These are phyloP conservation scores for Drosophila yooni DNA, from an alignment of 2,888 invertebrate genomes.

Conservation along the genomic window DNA sequence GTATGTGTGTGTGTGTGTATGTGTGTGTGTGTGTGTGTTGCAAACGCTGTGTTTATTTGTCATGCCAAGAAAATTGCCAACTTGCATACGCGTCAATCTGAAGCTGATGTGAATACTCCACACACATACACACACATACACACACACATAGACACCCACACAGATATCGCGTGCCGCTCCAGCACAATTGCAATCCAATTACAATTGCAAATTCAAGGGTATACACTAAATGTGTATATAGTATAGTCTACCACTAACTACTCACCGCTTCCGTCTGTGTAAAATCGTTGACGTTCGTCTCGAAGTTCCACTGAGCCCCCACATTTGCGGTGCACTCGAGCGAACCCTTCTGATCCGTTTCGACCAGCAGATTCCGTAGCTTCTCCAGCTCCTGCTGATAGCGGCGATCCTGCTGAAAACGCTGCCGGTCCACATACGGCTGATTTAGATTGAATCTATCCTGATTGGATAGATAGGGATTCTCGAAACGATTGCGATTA, in stretches of 20 bases:
- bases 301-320: conserved; percentile 95
- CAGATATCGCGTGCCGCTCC: conserved; percentile 61
- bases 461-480: conserved; percentile 76
- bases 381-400: conserved; percentile 83
- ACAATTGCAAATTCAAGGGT: conserved; percentile 31
- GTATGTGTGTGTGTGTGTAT: conserved; percentile 13
- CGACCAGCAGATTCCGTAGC: conserved; percentile 87
- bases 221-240: conserved; percentile 16
- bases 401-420: conserved; percentile 84
- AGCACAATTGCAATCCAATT: conserved; percentile 38
- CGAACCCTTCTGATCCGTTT: conserved; percentile 91
- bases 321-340: conserved; percentile 94
- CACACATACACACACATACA: conserved; percentile 21
- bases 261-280: conserved; percentile 94
- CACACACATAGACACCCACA: conserved; percentile 7
- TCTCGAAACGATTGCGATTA: conserved; percentile 73
- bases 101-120: conserved; percentile 45
- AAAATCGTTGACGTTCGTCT: conserved; percentile 93
- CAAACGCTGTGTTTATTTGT: conserved; percentile 19
- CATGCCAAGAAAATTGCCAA: conserved; percentile 42
- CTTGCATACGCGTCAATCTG: conserved; percentile 26
- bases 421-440: conserved; percentile 85
- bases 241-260: conserved; percentile 63
- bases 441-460: conserved; percentile 81
- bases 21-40: conserved; percentile 25